Percentiles rank a stretch among this genome's conserved stretches.
These are phyloP conservation scores for Heliothis peltigera DNA, from an alignment of 2,888 invertebrate genomes.

Conservation along the genomic window DNA sequence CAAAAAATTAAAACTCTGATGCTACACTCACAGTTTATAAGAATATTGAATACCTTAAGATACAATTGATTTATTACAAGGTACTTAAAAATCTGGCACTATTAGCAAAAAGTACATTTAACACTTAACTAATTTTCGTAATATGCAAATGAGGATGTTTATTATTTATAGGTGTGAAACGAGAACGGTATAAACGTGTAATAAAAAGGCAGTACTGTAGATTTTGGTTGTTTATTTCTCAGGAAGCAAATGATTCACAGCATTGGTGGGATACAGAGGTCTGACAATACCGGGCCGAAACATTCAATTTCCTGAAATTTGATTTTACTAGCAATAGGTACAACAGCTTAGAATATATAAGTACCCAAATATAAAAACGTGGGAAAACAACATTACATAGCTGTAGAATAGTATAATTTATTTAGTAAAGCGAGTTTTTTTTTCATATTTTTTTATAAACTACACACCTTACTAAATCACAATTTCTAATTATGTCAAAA, in stretches of 20 bases:
- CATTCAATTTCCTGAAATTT: conserved; percentile 81
- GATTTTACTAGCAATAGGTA: conserved; percentile 81
- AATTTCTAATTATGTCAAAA: conserved; percentile 89
- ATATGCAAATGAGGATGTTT: not conserved
- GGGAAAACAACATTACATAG: conserved; percentile 84
- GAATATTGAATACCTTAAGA: not conserved
- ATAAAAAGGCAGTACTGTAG: conserved; percentile 70
- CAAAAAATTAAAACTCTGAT: not conserved
- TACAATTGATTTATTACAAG: conserved; percentile 1
- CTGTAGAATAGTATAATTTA: conserved; percentile 81
- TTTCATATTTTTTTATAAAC: conserved; percentile 78
- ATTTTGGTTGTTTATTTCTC: conserved; percentile 89
- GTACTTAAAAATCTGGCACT: not conserved
- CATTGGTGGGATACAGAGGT: conserved; percentile 89
- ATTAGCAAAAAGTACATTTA: not conserved
- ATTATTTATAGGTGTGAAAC: not conserved
- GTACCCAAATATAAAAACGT: conserved; percentile 87
- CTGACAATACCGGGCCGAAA: conserved; percentile 87
- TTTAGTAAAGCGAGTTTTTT: conserved; percentile 86
- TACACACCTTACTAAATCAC: conserved; percentile 89
- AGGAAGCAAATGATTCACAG: conserved; percentile 90
- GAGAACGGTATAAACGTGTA: conserved; percentile 5
- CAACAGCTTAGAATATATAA: conserved; percentile 86
- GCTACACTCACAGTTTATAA: not conserved
- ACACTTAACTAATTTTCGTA: not conserved